Evolutionary conservation across 2,113 vertebrate species (phyloP).

Genomic region (Erythrocercus mccallii): DNA sequence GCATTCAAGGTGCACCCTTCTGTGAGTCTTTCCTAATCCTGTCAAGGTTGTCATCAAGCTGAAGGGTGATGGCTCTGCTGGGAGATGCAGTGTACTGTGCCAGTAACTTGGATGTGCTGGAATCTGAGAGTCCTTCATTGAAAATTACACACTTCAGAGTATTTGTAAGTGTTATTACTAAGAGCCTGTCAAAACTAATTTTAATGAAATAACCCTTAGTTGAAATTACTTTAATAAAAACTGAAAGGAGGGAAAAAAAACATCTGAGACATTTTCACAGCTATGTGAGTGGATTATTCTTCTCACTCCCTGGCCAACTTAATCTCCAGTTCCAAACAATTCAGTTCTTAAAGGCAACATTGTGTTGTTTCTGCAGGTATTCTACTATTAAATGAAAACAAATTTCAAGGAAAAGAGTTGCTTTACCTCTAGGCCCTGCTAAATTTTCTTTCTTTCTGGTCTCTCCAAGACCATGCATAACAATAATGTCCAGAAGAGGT

Average conservation of each 20-base stretch:
- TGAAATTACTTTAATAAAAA: neutral
- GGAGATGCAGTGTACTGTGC: neutral
- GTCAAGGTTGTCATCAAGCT: fast-evolving
- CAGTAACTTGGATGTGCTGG: neutral
- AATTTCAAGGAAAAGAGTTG: neutral
- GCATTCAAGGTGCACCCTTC: neutral
- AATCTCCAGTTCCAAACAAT: neutral
- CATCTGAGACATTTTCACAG: neutral
- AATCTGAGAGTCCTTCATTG: neutral
- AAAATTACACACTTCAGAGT: neutral
- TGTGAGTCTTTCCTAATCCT: neutral
- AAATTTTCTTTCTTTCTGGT: neutral
- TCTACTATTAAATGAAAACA: neutral
- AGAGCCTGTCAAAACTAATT: neutral
- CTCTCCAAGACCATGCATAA: neutral
- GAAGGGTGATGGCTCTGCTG: neutral
- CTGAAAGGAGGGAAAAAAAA: neutral
- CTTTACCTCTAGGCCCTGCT: neutral
- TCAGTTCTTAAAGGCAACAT: neutral
- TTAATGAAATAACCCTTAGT: neutral
- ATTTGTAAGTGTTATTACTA: neutral
- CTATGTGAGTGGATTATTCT: neutral
- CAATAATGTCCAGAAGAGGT: neutral
- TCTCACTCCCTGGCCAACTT: neutral
- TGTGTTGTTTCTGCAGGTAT: neutral